phyloP scores from a whole-genome alignment of 2,888 invertebrate species.

The Dynastes grantii region DNA sequence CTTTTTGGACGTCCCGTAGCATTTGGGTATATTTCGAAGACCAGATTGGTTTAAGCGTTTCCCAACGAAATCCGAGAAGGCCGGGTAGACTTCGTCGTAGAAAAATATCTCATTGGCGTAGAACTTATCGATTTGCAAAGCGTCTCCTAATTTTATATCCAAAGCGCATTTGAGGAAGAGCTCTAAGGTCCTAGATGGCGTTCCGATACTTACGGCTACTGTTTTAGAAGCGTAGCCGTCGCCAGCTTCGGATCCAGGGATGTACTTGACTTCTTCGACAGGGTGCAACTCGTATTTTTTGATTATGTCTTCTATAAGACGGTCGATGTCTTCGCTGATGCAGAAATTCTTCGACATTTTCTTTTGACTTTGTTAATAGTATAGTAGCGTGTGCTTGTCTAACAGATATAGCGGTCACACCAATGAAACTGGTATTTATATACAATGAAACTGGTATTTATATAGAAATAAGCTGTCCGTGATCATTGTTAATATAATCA shows the following conservation, averaged over 20 bases:
- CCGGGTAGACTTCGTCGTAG: slow-evolving; percentile 48
- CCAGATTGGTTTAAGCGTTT: not conserved
- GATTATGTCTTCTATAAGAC: not conserved
- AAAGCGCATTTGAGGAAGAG: slow-evolving; percentile 30
- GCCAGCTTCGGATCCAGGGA: slow-evolving; percentile 11
- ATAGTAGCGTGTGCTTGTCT: no score
- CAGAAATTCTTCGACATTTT: slow-evolving; percentile 4
- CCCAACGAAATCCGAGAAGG: slow-evolving; percentile 32
- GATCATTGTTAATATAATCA: no score
- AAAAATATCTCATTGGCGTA: slow-evolving; percentile 47
- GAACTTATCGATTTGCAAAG: slow-evolving; percentile 26
- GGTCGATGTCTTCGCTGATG: not conserved
- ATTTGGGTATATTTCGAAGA: slow-evolving; percentile 40
- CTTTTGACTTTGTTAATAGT: no score
- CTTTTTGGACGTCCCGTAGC: slow-evolving; percentile 48
- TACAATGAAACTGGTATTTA: no score
- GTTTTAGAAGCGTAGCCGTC: slow-evolving; percentile 22
- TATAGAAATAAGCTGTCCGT: no score
- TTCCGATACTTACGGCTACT: not conserved
- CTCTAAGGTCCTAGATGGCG: not conserved
- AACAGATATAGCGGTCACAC: no score
- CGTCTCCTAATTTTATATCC: not conserved
- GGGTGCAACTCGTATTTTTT: not conserved
- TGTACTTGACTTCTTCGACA: not conserved
- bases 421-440: no score